phyloP scores from a whole-genome alignment of 2,797 vertebrate genomes.

The Poecilia wingei region DNA sequence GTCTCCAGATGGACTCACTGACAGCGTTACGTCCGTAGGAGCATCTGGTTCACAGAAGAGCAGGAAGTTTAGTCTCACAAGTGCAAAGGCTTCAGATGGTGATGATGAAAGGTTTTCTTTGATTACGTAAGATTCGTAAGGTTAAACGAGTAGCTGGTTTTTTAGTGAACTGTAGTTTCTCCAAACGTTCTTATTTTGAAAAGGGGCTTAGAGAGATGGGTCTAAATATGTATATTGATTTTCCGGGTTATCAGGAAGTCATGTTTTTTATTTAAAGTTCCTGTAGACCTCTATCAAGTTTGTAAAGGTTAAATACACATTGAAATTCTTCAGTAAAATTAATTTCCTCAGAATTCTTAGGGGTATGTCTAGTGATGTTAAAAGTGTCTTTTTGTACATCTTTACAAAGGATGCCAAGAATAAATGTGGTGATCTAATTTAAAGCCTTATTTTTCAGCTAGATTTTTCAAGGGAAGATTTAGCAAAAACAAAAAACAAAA shows the following conservation, averaged over 20 bases:
- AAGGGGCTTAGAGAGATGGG: neutral
- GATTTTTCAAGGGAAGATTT: neutral
- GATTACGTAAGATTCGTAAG: neutral
- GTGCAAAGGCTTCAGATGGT: neutral
- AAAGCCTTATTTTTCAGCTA: neutral
- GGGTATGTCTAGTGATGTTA: neutral
- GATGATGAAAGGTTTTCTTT: neutral
- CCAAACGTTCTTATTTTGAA: neutral
- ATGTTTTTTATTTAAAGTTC: neutral
- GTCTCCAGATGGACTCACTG: conserved; percentile 32
- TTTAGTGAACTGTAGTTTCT: neutral
- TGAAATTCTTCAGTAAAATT: neutral
- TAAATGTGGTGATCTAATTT: neutral
- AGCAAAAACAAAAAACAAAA: neutral
- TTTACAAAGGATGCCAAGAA: neutral
- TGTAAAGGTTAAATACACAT: neutral
- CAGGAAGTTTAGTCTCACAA: neutral
- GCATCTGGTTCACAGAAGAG: conserved; percentile 43
- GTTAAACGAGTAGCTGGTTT: neutral
- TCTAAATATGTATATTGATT: neutral
- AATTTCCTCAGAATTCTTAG: neutral
- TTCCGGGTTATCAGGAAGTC: neutral
- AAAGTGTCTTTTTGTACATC: neutral
- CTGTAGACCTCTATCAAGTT: neutral
- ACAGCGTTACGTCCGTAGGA: conserved; percentile 50